Base-by-base conservation (phyloP, 2,888 invertebrate species). In the Cistogaster globosa region DNA sequence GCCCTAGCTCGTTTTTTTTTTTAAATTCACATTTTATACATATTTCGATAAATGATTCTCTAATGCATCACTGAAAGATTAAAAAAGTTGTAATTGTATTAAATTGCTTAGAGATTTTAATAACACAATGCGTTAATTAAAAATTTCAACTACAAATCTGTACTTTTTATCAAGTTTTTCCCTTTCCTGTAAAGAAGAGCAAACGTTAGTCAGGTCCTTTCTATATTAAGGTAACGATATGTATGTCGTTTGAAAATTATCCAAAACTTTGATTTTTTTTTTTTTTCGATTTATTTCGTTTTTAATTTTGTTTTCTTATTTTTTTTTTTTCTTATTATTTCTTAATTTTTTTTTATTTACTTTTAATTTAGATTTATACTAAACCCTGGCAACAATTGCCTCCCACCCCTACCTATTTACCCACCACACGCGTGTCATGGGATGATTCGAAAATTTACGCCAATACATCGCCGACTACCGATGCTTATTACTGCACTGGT, bases 401-500 rank as follows among this genome's bases (percentile, higher is more conserved):
- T n/a, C 90, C 90, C 74, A 89, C 92, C 71, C 91, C 92, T 82
- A 89, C 91, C 48, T 91, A 90, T 88, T 89, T 91, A 88, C 91
- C 92, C 87, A 90, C 91, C 69, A 88, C 91, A 74, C 91, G 92
- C 71, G 90, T 92, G 86, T 92, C 92, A 86, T 92, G 92, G 92
- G 92, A 92, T 88, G 92, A 92, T 88, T 91, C 92, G 7, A 91
- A 91, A 88, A 91, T 91, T 87, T 92, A 92, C 88, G 91, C 89
- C 76, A 87, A 86, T 76, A 82, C 80, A 65, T 71, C 81, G 55
- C 79, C 79, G 62, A 80, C 84, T 67, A 84, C 79, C 72, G 91
- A 91, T 83, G 89, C 91, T 83, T 91, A 91, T 87, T 92, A 91
- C 86, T 92, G 91, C 88, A 90, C 89, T 75, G 91, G 92, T 88